These are phyloP conservation scores for Chlorodrepanis virens DNA, from an alignment of 2,113 vertebrate genomes.

Conservation along the genomic window DNA sequence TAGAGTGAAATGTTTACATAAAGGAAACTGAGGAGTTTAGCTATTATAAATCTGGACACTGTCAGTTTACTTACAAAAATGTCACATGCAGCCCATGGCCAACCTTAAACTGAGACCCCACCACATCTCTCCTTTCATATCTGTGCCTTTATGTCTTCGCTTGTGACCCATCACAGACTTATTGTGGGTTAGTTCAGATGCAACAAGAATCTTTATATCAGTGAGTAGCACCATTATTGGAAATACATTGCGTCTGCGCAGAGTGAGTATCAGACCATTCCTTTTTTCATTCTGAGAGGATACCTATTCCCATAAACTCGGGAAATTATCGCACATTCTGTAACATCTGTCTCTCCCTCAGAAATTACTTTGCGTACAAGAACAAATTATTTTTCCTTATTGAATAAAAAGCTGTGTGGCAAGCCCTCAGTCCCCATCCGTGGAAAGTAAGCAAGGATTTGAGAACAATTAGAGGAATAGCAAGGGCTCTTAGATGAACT, in stretches of 20 bases:
- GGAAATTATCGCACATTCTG: neutral
- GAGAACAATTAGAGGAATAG: neutral
- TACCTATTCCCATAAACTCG: neutral
- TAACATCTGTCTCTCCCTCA: neutral
- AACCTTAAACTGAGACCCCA: constrained; percentile 4
- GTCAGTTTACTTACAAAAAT: constrained; percentile 63
- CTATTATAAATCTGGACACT: constrained; percentile 71
- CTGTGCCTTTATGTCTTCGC: neutral
- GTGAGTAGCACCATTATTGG: fast-evolving
- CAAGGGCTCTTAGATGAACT: neutral
- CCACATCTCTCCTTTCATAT: neutral
- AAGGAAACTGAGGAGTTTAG: constrained; percentile 66
- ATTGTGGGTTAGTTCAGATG: neutral
- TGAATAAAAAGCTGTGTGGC: neutral
- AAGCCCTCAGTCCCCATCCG: neutral
- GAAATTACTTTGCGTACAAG: neutral
- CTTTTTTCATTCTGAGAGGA: neutral
- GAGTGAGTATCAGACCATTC: neutral
- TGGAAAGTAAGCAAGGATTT: neutral
- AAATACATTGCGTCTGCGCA: neutral
- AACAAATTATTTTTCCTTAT: neutral
- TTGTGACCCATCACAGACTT: neutral
- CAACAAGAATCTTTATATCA: neutral
- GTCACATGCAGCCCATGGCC: constrained; percentile 15
- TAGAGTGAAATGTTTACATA: constrained; percentile 67